phyloP scores from a whole-genome alignment of 2,797 vertebrate genomes.

The Podargus strigoides region DNA sequence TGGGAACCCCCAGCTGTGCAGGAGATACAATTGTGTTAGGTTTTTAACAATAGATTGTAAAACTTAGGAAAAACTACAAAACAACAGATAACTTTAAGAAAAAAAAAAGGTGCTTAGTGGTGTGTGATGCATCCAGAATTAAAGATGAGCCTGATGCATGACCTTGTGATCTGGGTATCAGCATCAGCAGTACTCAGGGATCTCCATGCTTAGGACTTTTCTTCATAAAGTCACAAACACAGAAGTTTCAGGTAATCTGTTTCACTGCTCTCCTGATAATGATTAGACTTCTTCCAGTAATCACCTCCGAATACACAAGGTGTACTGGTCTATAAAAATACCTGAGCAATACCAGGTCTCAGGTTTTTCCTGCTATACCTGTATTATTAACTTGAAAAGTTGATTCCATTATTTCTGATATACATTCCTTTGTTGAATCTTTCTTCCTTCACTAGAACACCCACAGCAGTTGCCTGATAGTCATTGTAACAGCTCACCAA shows the following conservation, averaged over 20 bases:
- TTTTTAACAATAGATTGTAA: neutral
- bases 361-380: neutral
- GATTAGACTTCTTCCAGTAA: neutral
- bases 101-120: neutral
- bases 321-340: neutral
- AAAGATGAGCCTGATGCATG: neutral
- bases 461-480: neutral
- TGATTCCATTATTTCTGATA: neutral
- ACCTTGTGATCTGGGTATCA: neutral
- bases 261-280: neutral
- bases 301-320: neutral
- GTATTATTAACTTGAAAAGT: neutral
- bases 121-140: neutral
- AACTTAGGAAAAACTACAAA: neutral
- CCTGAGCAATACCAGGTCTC: neutral
- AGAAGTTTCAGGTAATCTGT: neutral
- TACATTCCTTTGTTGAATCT: neutral
- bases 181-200: fast-evolving
- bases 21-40: neutral
- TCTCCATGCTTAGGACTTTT: neutral
- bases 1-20: constrained; percentile 42
- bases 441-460: neutral
- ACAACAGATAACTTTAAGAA: neutral
- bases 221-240: neutral
- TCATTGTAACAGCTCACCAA: neutral